These are phyloP conservation scores for Ceratina japonica DNA, from an alignment of 1,140 invertebrate genomes.

Conservation along the genomic window DNA sequence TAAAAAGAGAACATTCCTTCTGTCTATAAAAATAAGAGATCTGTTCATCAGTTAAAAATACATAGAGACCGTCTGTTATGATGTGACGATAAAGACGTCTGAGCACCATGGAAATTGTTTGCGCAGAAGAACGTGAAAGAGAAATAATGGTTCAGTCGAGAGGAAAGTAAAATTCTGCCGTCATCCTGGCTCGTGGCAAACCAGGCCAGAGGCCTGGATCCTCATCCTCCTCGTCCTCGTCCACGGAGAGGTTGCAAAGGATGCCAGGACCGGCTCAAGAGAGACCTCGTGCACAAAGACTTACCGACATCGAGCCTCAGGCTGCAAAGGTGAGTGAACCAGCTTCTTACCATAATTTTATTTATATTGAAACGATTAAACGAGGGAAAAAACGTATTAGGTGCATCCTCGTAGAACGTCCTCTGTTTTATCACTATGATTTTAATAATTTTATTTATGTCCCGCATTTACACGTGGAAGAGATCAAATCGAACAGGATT, in stretches of 20 bases:
- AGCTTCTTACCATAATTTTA: neutral
- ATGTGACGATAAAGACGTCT: slow-evolving; percentile 38
- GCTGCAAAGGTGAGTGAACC: slow-evolving; percentile 69
- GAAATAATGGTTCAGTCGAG: slow-evolving; percentile 61
- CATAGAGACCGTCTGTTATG: neutral
- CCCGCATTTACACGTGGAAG: too few relatives aligned
- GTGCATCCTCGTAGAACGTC: too few relatives aligned
- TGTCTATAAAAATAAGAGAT: too few relatives aligned
- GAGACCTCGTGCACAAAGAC: slow-evolving; percentile 76
- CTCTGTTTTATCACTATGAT: too few relatives aligned
- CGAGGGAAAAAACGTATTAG: neutral
- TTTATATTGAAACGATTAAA: neutral
- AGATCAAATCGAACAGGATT: too few relatives aligned
- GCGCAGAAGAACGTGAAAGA: slow-evolving; percentile 45
- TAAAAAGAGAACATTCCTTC: too few relatives aligned
- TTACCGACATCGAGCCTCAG: slow-evolving; percentile 77
- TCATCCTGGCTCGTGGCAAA: slow-evolving; percentile 74
- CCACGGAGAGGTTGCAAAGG: slow-evolving; percentile 73
- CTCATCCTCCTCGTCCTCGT: slow-evolving; percentile 66
- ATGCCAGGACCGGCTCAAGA: slow-evolving; percentile 77
- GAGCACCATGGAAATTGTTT: slow-evolving; percentile 45
- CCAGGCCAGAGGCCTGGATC: slow-evolving; percentile 70
- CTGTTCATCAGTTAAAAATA: too few relatives aligned
- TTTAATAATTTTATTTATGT: too few relatives aligned
- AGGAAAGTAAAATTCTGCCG: slow-evolving; percentile 58